Evolutionary conservation across 2,113 vertebrate species (phyloP).

Genomic region (Pycnonotus jocosus): DNA sequence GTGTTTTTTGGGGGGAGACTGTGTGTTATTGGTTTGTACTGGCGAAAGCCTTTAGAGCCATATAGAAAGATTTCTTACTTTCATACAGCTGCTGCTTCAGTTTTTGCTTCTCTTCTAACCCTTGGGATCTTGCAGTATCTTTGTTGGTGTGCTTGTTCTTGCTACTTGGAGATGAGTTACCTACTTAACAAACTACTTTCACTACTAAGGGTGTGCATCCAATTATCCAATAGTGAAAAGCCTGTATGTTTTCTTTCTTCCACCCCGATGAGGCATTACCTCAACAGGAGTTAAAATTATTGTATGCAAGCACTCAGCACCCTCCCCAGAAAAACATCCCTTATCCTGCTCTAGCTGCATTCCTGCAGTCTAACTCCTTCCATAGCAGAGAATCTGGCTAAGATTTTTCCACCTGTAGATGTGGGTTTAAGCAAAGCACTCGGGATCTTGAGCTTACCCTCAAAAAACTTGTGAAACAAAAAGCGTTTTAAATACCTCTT

Average conservation of each 20-base stretch:
- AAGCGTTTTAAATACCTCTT: not conserved
- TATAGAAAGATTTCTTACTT: not conserved
- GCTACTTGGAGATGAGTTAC: not conserved
- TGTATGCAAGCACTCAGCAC: not conserved
- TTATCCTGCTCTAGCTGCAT: not conserved
- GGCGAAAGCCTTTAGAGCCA: not conserved
- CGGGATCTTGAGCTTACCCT: not conserved
- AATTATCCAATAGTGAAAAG: conserved; percentile 7
- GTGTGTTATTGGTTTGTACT: not conserved
- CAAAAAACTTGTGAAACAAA: not conserved
- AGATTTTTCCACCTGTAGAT: not conserved
- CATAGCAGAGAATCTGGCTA: not conserved
- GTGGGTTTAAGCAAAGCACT: not conserved
- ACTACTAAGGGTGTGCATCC: not conserved
- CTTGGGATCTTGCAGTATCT: not conserved
- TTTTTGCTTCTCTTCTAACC: not conserved
- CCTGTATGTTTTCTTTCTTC: not conserved
- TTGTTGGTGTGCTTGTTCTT: not conserved
- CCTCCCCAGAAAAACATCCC: conserved; percentile 21
- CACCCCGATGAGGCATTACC: not conserved
- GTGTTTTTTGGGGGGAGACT: not conserved
- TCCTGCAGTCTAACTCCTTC: not conserved
- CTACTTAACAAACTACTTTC: not conserved
- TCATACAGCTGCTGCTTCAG: not conserved
- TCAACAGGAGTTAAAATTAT: not conserved